phyloP scores from a whole-genome alignment of 2,888 invertebrate species.

The Strigamia maritima region DNA sequence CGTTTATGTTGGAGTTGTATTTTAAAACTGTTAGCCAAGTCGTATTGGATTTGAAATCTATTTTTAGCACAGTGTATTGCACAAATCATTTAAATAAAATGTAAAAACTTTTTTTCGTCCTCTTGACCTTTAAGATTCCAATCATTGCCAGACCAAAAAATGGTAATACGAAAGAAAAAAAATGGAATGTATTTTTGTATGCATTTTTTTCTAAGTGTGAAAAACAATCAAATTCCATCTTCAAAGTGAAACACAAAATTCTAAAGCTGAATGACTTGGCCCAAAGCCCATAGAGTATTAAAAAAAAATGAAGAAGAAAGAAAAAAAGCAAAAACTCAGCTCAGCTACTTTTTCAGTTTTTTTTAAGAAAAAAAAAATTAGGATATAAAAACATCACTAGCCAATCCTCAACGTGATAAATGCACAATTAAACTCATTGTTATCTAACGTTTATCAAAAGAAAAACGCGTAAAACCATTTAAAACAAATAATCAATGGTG shows the following conservation, averaged over 20 bases:
- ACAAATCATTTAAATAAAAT: no score
- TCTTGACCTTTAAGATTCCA: no score
- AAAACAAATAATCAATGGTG: neutral
- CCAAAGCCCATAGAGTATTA: neutral
- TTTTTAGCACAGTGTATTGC: no score
- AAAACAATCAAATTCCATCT: conserved; percentile 27
- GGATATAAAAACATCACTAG: neutral
- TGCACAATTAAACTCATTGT: neutral
- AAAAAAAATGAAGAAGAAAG: neutral
- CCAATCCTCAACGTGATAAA: neutral
- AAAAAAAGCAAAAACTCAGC: neutral
- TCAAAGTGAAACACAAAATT: conserved; percentile 21
- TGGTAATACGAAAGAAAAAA: neutral
- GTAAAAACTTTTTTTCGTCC: no score
- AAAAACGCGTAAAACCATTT: no score
- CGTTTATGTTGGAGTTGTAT: no score
- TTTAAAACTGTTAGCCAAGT: no score
- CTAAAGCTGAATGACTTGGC: conserved; percentile 28
- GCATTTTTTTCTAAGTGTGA: conserved; percentile 11
- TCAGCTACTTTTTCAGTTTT: neutral
- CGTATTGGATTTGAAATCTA: no score
- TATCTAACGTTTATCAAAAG: neutral
- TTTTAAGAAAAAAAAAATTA: neutral
- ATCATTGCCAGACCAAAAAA: neutral
- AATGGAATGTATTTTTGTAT: neutral